Percentiles rank a stretch among this genome's conserved stretches.
Conservation (phyloP, 2,888 invertebrate genomes). For the Omphaloscelis lunosa region DNA sequence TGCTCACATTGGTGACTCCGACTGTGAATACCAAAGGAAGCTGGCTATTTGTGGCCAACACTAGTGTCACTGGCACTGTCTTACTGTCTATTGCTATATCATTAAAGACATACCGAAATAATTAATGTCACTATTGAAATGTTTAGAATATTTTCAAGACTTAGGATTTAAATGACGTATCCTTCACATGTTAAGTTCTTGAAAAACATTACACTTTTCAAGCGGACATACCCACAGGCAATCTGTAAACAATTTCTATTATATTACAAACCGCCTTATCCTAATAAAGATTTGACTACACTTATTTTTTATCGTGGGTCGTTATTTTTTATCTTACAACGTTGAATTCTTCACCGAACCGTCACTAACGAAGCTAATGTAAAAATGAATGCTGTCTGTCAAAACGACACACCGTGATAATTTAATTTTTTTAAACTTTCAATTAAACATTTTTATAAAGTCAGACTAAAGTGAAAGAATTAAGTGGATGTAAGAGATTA, state of each 20-base stretch:
- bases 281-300: constrained; percentile 46
- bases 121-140: constrained; percentile 16
- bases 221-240: not conserved
- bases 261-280: constrained; percentile 11
- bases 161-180: constrained; percentile 14
- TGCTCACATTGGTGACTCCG: constrained; percentile 20
- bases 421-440: constrained; percentile 15
- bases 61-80: constrained; percentile 15
- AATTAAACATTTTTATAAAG: constrained; percentile 16
- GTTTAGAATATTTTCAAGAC: constrained; percentile 6
- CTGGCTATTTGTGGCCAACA: constrained; percentile 23
- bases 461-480: constrained; percentile 26
- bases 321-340: constrained; percentile 50
- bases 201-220: constrained; percentile 25
- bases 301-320: constrained; percentile 33
- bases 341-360: constrained; percentile 51
- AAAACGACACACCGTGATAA: constrained; percentile 17
- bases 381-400: constrained; percentile 35
- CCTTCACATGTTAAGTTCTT: constrained; percentile 11
- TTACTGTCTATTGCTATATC: constrained; percentile 1
- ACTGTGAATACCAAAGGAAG: constrained; percentile 11
- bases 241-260: constrained; percentile 16
- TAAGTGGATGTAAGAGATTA: constrained; percentile 13
- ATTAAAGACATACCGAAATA: constrained; percentile 10
- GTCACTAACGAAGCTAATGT: constrained; percentile 54